Evolutionary conservation across 2,113 vertebrate species (phyloP).

Genomic region (Perccottus glenii): DNA sequence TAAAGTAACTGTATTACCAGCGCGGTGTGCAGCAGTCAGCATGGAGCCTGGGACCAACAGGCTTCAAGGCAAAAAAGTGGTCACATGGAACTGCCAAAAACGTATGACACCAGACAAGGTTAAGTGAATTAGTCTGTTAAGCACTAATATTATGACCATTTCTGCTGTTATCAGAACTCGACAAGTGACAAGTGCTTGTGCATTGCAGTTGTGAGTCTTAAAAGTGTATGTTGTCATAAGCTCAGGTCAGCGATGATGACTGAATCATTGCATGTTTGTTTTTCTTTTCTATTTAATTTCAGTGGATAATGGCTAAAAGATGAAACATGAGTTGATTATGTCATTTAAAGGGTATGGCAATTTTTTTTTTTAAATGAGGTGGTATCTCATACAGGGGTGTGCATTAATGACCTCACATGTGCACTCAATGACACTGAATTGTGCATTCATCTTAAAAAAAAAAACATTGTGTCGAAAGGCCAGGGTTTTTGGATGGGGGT

Average conservation of each 20-base stretch:
- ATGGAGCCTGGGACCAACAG: conserved; percentile 31
- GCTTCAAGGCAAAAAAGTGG: conserved; percentile 60
- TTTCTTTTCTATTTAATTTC: conserved; percentile 8
- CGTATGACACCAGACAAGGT: not conserved
- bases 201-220: not conserved
- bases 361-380: conserved; percentile 9
- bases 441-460: not conserved
- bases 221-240: conserved; percentile 18
- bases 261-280: not conserved
- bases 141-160: no score
- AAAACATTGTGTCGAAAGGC: no score
- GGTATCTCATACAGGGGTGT: not conserved
- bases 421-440: not conserved
- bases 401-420: conserved; percentile 29
- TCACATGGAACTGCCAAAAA: conserved; percentile 26
- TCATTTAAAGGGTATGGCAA: conserved; percentile 28
- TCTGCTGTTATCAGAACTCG: no score
- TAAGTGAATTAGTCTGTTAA: not conserved
- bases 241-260: conserved; percentile 27
- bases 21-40: conserved; percentile 18
- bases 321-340: conserved; percentile 43
- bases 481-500: conserved; percentile 14
- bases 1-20: no score
- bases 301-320: conserved; percentile 4
- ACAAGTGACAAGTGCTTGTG: not conserved